phyloP scores from a whole-genome alignment of 2,888 invertebrate genomes.

The Meiosimyza decipiens region DNA sequence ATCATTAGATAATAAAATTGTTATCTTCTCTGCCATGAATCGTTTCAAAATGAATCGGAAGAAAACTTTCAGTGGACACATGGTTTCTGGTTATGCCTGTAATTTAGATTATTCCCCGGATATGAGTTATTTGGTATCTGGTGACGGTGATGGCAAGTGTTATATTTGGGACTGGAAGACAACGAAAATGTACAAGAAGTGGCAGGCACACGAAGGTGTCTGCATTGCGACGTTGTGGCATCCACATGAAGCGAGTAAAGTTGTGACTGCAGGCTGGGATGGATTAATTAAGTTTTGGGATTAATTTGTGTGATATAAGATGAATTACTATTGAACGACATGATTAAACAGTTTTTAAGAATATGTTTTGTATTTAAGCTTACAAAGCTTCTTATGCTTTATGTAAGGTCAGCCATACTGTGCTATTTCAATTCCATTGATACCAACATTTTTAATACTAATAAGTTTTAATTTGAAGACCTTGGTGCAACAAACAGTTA shows the following conservation, averaged over 20 bases:
- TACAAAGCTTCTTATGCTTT: not conserved
- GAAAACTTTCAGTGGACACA: conserved; percentile 97
- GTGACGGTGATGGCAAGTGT: conserved; percentile 98
- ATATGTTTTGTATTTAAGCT: conserved; percentile 7
- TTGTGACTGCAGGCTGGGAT: conserved; percentile 99
- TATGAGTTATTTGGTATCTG: conserved; percentile 97
- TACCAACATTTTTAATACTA: not conserved
- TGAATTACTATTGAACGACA: not conserved
- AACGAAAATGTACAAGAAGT: conserved; percentile 96
- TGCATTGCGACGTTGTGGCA: conserved; percentile 97
- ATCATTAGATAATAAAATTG: conserved; percentile 98
- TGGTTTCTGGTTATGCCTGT: conserved; percentile 99
- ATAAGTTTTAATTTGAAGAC: too few relatives aligned
- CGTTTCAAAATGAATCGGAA: conserved; percentile 98
- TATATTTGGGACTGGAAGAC: conserved; percentile 99
- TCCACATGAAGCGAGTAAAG: conserved; percentile 97
- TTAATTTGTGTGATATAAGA: conserved; percentile 67
- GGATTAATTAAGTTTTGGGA: conserved; percentile 99
- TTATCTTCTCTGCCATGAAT: conserved; percentile 97
- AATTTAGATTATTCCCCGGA: conserved; percentile 97
- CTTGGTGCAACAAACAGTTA: too few relatives aligned
- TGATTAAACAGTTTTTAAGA: not conserved
- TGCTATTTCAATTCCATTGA: not conserved
- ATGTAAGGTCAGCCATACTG: not conserved
- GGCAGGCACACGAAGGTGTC: conserved; percentile 99